These are phyloP conservation scores for Rhinopomastus cyanomelas DNA, from an alignment of 2,113 vertebrate genomes.

Conservation along the genomic window DNA sequence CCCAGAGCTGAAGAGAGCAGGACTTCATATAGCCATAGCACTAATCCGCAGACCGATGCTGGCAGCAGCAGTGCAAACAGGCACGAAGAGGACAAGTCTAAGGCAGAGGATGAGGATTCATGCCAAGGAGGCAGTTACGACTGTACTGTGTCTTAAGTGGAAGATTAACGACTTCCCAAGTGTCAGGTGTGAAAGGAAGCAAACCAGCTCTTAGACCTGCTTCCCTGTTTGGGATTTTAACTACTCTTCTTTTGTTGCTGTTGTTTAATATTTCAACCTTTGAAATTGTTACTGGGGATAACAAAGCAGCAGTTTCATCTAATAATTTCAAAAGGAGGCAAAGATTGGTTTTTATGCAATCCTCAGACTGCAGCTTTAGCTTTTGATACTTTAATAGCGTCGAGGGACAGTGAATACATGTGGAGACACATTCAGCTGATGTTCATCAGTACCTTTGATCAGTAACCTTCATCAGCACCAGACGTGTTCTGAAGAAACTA, in stretches of 20 bases:
- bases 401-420: background rate
- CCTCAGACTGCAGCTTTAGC: constrained; percentile 37
- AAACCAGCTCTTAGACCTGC: constrained; percentile 48
- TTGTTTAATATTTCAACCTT: background rate
- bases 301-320: constrained; percentile 40
- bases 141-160: constrained; percentile 87
- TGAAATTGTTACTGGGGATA: constrained; percentile 60
- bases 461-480: background rate
- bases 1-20: constrained; percentile 84
- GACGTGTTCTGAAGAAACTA: background rate
- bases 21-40: constrained; percentile 69
- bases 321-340: constrained; percentile 36
- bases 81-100: constrained; percentile 77
- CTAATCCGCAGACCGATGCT: constrained; percentile 77
- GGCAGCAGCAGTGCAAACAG: constrained; percentile 46
- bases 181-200: constrained; percentile 52
- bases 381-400: constrained; percentile 1
- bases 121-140: constrained; percentile 89
- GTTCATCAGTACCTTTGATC: background rate
- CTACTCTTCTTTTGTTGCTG: background rate
- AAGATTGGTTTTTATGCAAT: background rate
- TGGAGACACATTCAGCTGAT: background rate
- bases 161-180: constrained; percentile 20
- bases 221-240: constrained; percentile 26
- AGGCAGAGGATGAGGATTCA: constrained; percentile 76